A percentile compares a stretch with the other conserved stretches of the same genome.
phyloP scores from a whole-genome alignment of 2,797 vertebrate species.

The Sebastes oblongus region DNA sequence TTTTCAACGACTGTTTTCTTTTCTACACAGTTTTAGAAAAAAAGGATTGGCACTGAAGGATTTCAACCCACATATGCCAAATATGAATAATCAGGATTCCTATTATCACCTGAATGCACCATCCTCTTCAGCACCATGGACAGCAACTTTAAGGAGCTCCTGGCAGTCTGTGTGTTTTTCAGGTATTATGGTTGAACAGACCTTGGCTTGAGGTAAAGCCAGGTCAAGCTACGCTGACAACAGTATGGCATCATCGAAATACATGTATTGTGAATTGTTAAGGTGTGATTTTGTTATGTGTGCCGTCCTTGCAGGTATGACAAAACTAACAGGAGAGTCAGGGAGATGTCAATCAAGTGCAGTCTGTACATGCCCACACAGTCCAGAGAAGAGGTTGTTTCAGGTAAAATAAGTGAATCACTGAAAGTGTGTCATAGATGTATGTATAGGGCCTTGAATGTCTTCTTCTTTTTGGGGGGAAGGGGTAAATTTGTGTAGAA shows the following conservation, averaged over 20 bases:
- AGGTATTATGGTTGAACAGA: neutral
- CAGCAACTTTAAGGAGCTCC: neutral
- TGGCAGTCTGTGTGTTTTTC: neutral
- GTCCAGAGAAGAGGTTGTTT: neutral
- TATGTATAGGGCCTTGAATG: neutral
- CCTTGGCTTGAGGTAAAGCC: neutral
- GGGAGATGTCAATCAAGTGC: neutral
- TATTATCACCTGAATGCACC: neutral
- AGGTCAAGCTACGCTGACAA: neutral
- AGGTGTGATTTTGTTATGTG: neutral
- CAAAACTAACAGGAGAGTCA: neutral
- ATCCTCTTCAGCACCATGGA: slow-evolving; percentile 27
- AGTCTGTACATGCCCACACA: neutral
- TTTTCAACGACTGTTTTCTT: neutral
- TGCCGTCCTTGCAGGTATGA: neutral
- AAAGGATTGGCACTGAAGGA: neutral
- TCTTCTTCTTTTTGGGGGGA: neutral
- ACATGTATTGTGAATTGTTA: neutral
- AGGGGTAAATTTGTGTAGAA: neutral
- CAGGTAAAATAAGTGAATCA: neutral
- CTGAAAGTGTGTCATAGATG: neutral
- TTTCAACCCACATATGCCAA: neutral
- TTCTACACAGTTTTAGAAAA: neutral
- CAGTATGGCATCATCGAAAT: neutral
- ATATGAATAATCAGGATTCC: neutral